These are phyloP conservation scores for Noctua fimbriata DNA, from an alignment of 2,888 invertebrate genomes.

Conservation along the genomic window DNA sequence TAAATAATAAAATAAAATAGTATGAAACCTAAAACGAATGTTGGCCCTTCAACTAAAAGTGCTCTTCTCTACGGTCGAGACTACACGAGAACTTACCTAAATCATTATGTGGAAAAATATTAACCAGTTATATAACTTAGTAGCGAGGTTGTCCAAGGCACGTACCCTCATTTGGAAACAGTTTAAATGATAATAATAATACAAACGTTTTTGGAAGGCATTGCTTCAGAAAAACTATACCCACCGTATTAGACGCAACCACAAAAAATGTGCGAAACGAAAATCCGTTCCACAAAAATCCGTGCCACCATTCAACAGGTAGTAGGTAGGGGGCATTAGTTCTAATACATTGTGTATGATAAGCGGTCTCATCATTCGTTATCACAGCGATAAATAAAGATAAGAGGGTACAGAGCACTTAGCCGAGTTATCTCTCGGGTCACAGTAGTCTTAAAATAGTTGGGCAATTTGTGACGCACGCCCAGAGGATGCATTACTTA, in stretches of 20 bases:
- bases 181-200: not conserved
- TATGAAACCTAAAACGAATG: not conserved
- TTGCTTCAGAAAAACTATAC: not conserved
- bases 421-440: constrained; percentile 80
- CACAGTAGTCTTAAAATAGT: constrained; percentile 80
- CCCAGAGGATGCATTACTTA: constrained; percentile 50
- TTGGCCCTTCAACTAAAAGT: not conserved
- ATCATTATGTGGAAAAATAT: not conserved
- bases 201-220: not conserved
- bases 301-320: constrained; percentile 53
- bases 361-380: constrained; percentile 77
- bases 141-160: not conserved
- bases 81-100: not conserved
- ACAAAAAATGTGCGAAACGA: constrained; percentile 4
- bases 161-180: not conserved
- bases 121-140: not conserved
- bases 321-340: constrained; percentile 62
- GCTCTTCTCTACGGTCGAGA: not conserved
- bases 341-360: constrained; percentile 75
- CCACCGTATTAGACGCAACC: not conserved
- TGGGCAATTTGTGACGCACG: constrained; percentile 73
- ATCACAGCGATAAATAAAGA: constrained; percentile 80
- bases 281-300: constrained; percentile 43
- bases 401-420: constrained; percentile 81
- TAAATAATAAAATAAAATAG: not conserved